Evolutionary conservation across 2,113 vertebrate genomes (phyloP).

Genomic region (Dicerorhinus sumatrensis): DNA sequence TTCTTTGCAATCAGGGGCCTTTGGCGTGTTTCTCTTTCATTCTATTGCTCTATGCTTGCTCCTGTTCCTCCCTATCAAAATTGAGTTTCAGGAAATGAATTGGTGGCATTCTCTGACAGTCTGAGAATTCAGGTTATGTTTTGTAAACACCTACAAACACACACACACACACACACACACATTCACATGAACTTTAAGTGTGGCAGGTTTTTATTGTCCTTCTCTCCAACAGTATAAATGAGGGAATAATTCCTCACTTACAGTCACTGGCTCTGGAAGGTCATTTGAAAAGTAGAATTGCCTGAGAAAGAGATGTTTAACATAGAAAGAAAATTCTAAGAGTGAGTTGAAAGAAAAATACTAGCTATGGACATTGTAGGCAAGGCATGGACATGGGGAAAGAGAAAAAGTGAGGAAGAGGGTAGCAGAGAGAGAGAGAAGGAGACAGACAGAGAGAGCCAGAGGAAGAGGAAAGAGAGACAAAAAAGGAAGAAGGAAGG

Average conservation of each 20-base stretch:
- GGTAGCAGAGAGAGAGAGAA: background rate
- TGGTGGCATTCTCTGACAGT: background rate
- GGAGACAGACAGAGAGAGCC: background rate
- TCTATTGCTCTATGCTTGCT: background rate
- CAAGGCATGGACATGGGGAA: background rate
- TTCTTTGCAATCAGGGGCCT: background rate
- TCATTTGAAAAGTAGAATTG: background rate
- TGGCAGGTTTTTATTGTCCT: background rate
- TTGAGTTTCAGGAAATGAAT: background rate
- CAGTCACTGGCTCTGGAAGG: background rate
- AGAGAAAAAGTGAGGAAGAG: background rate
- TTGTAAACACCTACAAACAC: background rate
- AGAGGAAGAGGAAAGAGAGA: background rate
- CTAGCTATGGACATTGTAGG: background rate
- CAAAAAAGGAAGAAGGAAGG: background rate
- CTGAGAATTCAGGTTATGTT: background rate
- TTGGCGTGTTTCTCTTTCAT: background rate
- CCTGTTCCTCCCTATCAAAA: background rate
- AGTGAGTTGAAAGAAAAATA: background rate
- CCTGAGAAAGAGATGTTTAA: background rate
- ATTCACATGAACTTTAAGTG: background rate
- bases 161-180: background rate
- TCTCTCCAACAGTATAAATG: background rate
- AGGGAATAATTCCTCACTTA: background rate
- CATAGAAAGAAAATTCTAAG: background rate